Percentiles rank a stretch among this genome's conserved stretches.
phyloP scores from a whole-genome alignment of 2,113 vertebrate species.

The Ageneiosus marmoratus region DNA sequence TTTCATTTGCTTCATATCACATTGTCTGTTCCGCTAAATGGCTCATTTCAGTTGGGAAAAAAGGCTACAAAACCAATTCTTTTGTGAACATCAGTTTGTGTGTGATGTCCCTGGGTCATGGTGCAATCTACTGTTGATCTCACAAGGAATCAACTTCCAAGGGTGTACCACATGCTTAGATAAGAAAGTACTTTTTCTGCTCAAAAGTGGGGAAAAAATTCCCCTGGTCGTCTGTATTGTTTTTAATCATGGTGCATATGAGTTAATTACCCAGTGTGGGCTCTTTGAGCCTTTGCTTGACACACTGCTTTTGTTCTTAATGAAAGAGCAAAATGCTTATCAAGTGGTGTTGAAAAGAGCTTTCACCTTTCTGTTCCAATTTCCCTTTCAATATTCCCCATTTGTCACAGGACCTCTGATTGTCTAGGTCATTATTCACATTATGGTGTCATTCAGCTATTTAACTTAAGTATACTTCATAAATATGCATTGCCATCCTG shows the following conservation, averaged over 20 bases:
- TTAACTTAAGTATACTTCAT: slow-evolving; percentile 26
- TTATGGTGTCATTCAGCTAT: slow-evolving; percentile 18
- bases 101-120: slow-evolving; percentile 58
- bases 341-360: slow-evolving; percentile 60
- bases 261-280: slow-evolving; percentile 65
- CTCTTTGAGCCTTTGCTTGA: slow-evolving; percentile 63
- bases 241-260: slow-evolving; percentile 63
- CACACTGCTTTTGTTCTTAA: slow-evolving; percentile 62
- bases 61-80: slow-evolving; percentile 44
- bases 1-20: slow-evolving; percentile 52
- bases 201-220: slow-evolving; percentile 59
- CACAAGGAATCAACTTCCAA: slow-evolving; percentile 60
- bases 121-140: slow-evolving; percentile 61
- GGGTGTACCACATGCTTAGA: slow-evolving; percentile 62
- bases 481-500: slow-evolving; percentile 25
- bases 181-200: slow-evolving; percentile 62
- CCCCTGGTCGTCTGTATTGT: slow-evolving; percentile 59
- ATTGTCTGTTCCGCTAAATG: slow-evolving; percentile 52
- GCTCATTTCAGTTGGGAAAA: background rate
- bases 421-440: slow-evolving; percentile 24
- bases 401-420: slow-evolving; percentile 50
- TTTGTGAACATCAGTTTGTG: slow-evolving; percentile 52
- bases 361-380: slow-evolving; percentile 63
- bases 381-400: slow-evolving; percentile 57
- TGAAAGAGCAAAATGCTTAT: slow-evolving; percentile 65